A percentile compares a stretch with the other conserved stretches of the same genome.
phyloP scores from a whole-genome alignment of 2,113 vertebrate genomes.

The Otocyon megalotis region DNA sequence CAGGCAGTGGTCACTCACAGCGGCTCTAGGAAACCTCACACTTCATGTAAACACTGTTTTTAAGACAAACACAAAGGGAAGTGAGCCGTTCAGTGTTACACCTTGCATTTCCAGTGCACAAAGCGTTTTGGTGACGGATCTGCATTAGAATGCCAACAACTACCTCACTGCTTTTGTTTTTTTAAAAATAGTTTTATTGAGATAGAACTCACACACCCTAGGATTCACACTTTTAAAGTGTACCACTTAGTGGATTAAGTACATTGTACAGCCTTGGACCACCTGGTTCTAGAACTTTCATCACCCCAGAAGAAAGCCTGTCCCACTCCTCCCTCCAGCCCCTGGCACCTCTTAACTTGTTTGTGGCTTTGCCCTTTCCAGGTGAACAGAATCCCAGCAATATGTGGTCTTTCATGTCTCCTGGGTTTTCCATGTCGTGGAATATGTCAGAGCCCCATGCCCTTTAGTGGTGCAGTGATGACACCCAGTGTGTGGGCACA shows the following conservation, averaged over 20 bases:
- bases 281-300: background rate
- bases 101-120: background rate
- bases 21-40: background rate
- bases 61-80: background rate
- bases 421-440: too few species aligned
- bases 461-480: rapidly evolving
- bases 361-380: too few species aligned
- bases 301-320: background rate
- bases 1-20: rapidly evolving
- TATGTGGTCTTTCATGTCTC: background rate
- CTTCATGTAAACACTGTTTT: background rate
- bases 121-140: rapidly evolving
- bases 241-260: rapidly evolving
- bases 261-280: rapidly evolving
- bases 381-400: background rate
- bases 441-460: rapidly evolving
- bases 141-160: background rate
- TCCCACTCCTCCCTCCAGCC: background rate
- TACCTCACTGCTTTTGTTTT: rapidly evolving
- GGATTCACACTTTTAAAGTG: rapidly evolving
- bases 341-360: too few species aligned
- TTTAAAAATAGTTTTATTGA: background rate
- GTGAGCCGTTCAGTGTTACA: rapidly evolving
- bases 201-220: rapidly evolving
- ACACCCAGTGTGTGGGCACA: rapidly evolving